Percentiles rank a stretch among this genome's conserved stretches.
Evolutionary conservation across 1,140 invertebrate species (phyloP).

Genomic region (Bombus huntii): DNA sequence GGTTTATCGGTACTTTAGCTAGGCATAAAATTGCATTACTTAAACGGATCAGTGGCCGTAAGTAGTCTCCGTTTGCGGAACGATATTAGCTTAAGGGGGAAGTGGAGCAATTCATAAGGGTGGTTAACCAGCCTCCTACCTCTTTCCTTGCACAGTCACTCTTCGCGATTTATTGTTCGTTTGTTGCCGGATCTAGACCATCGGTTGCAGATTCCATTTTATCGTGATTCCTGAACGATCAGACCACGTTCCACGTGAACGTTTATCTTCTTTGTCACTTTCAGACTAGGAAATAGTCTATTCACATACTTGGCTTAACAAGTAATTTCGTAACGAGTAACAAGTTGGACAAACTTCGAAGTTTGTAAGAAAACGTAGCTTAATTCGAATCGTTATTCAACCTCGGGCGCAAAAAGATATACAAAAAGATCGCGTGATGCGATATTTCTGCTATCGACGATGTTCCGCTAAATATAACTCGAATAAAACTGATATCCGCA

Average conservation of each 20-base stretch:
- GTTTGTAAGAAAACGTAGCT: background rate
- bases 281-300: background rate
- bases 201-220: conserved; percentile 1
- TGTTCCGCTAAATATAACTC: background rate
- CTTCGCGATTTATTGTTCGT: conserved; percentile 35
- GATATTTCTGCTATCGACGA: background rate
- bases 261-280: background rate
- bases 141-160: background rate
- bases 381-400: background rate
- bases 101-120: conserved; percentile 50
- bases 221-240: background rate
- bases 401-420: background rate
- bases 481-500: background rate
- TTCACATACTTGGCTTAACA: too few species aligned
- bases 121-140: background rate
- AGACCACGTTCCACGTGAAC: conserved; percentile 16
- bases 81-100: conserved; percentile 40
- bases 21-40: conserved; percentile 52
- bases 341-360: too few species aligned
- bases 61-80: conserved; percentile 43
- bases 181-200: conserved; percentile 6
- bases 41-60: conserved; percentile 45
- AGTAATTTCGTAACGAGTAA: too few species aligned
- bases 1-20: conserved; percentile 32
- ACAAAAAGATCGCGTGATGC: background rate